Evolutionary conservation across 2,888 invertebrate species (phyloP), one percentile per base, ranked within the genome.

Genomic region (Eupithecia inturbata): DNA sequence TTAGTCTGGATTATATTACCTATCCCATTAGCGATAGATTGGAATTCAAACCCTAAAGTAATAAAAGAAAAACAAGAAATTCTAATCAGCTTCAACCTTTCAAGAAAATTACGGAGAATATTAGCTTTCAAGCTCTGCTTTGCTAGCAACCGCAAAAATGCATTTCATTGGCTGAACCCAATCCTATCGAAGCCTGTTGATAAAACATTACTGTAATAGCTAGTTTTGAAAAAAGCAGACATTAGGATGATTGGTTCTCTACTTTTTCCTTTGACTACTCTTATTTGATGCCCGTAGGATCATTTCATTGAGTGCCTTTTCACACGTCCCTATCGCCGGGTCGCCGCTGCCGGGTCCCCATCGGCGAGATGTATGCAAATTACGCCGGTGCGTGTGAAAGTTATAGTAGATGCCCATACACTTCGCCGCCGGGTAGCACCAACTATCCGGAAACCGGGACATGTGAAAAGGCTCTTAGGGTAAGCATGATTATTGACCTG

Each of bases 121-220:
- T 66, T 36, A 22, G 36, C 66, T 66, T 66, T 19, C 62, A 28
- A 62, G 36, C 39, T 66, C 16, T 66, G 36, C n/a, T 41, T 26
- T 41, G 39, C 66, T 39, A 14, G 66, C 2, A 66, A 14, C 36
- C 26, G 66, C 66, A 66, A 66, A 64, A 64, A 36, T 66, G 66
- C 66, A 66, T 66, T 64, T 64, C 36, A 14, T 39, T 66, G 39
- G 14, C 39, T 16, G 22, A 66, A 39, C 66, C 16, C 66, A 16
- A 14, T 16, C 14, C n/a, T 36, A 16, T 66, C 64, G 6, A 33
- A 64, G 64, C 39, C n/a, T 64, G n/a, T 3, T 9, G 33, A 64
- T 64, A 64, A 66, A 66, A 6, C 39, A 66, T 66, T 39, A 36
- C 14, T 2, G 36, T 66, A 16, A 39, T 33, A 63, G n/a, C 33